A percentile compares a stretch with the other conserved stretches of the same genome.
Conservation (phyloP, 2,113 vertebrate species). For the Prolemur simus region DNA sequence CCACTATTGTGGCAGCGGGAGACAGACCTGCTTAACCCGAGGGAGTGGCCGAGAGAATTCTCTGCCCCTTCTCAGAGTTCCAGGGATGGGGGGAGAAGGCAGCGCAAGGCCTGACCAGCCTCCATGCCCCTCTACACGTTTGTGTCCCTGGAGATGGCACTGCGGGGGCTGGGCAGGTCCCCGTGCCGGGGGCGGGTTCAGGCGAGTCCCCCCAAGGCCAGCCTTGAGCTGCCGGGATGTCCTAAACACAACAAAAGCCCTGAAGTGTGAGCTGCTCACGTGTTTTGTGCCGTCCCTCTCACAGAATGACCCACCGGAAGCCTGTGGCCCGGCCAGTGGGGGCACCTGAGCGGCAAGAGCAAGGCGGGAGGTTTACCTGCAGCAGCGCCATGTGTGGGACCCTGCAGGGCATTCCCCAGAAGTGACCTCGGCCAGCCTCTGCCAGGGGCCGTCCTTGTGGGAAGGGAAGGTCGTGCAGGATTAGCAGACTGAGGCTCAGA, state of each 20-base stretch:
- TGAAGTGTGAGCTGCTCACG: too few relatives aligned
- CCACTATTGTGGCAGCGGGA: not conserved
- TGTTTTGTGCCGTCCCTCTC: not conserved
- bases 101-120: not conserved
- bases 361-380: not conserved
- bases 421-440: not conserved
- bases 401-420: not conserved
- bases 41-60: not conserved
- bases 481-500: not conserved
- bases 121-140: not conserved
- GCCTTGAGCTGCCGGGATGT: not conserved
- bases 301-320: not conserved
- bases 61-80: not conserved
- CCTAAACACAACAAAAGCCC: not conserved
- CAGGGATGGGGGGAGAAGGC: too few relatives aligned
- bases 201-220: not conserved
- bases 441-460: too few relatives aligned
- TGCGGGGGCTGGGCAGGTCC: not conserved
- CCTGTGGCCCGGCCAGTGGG: not conserved
- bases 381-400: too few relatives aligned
- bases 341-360: not conserved
- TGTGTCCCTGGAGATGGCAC: not conserved
- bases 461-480: not conserved
- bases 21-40: not conserved
- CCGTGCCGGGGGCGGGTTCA: fast-evolving